Percentiles rank a stretch among this genome's conserved stretches.
These are phyloP conservation scores for Drosophila picticornis DNA, from an alignment of 2,888 invertebrate genomes.

Conservation along the genomic window DNA sequence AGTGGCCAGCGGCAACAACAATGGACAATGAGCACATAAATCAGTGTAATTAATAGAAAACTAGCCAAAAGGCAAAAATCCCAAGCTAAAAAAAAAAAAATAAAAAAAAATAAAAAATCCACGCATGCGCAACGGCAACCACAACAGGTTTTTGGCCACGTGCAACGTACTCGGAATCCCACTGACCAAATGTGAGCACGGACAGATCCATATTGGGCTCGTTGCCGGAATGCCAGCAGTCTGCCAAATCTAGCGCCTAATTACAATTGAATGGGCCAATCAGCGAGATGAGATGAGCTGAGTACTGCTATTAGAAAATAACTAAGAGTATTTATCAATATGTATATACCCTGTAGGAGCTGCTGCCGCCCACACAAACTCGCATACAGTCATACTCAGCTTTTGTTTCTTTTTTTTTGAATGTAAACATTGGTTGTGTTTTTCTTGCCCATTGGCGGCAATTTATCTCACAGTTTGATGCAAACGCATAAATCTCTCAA, in stretches of 20 bases:
- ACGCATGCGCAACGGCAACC: conserved; percentile 59
- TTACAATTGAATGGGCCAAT: conserved; percentile 50
- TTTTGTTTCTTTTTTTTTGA: not conserved
- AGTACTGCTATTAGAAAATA: conserved; percentile 3
- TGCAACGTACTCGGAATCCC: conserved; percentile 32
- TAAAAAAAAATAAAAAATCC: conserved; percentile 18
- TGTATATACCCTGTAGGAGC: conserved; percentile 25
- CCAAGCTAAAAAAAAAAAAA: conserved; percentile 20
- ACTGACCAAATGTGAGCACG: conserved; percentile 46
- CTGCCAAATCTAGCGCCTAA: conserved; percentile 57
- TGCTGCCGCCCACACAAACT: conserved; percentile 1
- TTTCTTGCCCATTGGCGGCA: conserved; percentile 63
- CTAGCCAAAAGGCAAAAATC: conserved; percentile 54
- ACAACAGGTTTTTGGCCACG: conserved; percentile 35
- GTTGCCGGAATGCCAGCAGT: conserved; percentile 38
- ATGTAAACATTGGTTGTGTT: conserved; percentile 61
- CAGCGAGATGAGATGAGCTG: not conserved
- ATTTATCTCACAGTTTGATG: conserved; percentile 84
- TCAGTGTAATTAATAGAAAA: conserved; percentile 94
- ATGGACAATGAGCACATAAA: conserved; percentile 97
- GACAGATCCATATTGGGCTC: conserved; percentile 52
- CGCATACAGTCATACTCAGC: conserved; percentile 1
- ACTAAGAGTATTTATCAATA: conserved; percentile 2
- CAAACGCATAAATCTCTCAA: conserved; percentile 84
- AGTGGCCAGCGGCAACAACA: conserved; percentile 86